Base-by-base conservation (phyloP, 2,888 invertebrate species). In the Cheilosia vernalis region DNA sequence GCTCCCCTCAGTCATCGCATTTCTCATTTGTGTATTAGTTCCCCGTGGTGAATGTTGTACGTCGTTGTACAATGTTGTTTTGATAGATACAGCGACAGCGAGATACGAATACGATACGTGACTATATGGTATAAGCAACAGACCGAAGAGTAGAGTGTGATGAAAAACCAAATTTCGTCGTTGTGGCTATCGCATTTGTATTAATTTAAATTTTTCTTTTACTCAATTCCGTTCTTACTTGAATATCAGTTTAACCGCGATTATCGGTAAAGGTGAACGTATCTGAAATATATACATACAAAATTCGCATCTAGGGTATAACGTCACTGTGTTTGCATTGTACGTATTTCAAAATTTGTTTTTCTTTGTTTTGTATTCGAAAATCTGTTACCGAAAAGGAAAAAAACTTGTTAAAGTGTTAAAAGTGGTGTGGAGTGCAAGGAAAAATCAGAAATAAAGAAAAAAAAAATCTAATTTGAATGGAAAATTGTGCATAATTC, bases 51-150 rank as follows among this genome's bases (percentile, higher is more conserved):
- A 72, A 76, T 85, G 85, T 72, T 81, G 85, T 85, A 70, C 61
- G 27, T 60, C 76, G 76, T 13, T 37, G 37, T 72, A 70, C 67
- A 76, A 72, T 61, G 72, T 72, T 72, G 77, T 85, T 81, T 76
- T 85, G 76, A 81, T 77, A 85, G 77, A 74, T 76, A 80, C 58
- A 60, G 74, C 61, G 74, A 80, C n/a, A n/a, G n/a, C n/a, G n/a
- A n/a, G n/a, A n/a, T n/a, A n/a, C n/a, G n/a, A 76, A 80, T 76
- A 85, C 66, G 76, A 76, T 85, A 85, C 85, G 85, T 85, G 85
- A 85, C 76, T 72, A 67, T 21, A 21, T 21, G 21, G 21, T 21
- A 21, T 67, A 81, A 85, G 81, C 85, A 85, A 81, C 85, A 85
- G 81, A 76, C 81, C 77, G 81, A 61, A 81, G 74, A 84, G 73